Conservation (phyloP, 2,888 invertebrate species). For the Mesorhabditis belari region DNA sequence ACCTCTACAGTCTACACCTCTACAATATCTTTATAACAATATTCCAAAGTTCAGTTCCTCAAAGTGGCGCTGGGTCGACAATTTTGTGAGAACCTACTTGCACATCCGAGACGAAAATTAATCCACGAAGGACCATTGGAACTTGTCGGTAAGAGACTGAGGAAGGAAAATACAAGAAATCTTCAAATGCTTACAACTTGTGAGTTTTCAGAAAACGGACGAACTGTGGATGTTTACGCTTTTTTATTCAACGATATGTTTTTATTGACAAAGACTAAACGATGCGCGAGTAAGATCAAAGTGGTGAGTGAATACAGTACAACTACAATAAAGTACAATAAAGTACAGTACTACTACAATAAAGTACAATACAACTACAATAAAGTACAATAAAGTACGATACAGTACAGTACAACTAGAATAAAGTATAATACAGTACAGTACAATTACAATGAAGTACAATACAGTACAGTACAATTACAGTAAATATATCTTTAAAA, state of each 20-base stretch:
- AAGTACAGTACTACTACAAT: conserved; percentile 56
- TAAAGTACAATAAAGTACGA: not conserved
- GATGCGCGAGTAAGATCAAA: conserved; percentile 49
- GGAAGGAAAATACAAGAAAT: not conserved
- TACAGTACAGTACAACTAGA: not conserved
- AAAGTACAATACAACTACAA: conserved; percentile 33
- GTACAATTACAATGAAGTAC: no score
- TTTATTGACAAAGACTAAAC: conserved; percentile 62
- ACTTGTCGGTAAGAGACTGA: conserved; percentile 56
- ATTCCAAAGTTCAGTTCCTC: conserved; percentile 57
- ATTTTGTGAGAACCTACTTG: conserved; percentile 63
- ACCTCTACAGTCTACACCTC: no score
- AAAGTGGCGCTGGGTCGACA: conserved; percentile 61
- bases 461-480: no score
- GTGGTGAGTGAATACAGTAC: conserved; percentile 8
- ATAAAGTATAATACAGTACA: not conserved
- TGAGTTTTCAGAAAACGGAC: conserved; percentile 58
- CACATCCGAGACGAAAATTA: conserved; percentile 58
- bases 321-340: conserved; percentile 54
- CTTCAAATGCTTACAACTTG: not conserved
- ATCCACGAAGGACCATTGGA: conserved; percentile 58
- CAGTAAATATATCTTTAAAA: not conserved
- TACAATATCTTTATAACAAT: not conserved
- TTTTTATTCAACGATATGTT: conserved; percentile 65
- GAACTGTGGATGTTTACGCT: conserved; percentile 62